phyloP scores from a whole-genome alignment of 23 tunicate species.

The Ciona savignyi region DNA sequence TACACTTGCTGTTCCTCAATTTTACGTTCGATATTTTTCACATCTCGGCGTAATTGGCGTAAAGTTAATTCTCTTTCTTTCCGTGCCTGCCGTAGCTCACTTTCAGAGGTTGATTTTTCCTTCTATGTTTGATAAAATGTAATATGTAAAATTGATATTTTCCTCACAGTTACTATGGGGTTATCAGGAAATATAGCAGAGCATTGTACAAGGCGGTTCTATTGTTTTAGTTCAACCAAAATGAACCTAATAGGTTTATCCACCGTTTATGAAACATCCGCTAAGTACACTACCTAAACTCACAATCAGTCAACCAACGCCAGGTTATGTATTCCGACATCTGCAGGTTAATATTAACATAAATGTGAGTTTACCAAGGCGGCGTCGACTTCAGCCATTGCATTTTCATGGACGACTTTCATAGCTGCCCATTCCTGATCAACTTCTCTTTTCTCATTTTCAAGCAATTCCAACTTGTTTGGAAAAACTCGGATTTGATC shows the following conservation, averaged over 20 bases:
- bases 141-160: too few species aligned
- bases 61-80: slow-evolving; percentile 8
- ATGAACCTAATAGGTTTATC: too few species aligned
- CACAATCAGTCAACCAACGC: too few species aligned
- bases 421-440: slow-evolving; percentile 7
- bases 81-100: slow-evolving; percentile 9
- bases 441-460: slow-evolving; percentile 8
- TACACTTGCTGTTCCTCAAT: slow-evolving; percentile 8
- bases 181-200: too few species aligned
- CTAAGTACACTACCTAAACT: too few species aligned
- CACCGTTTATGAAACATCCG: too few species aligned
- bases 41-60: slow-evolving; percentile 10
- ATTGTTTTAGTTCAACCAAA: too few species aligned
- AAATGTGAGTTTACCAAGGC: slow-evolving; percentile 20
- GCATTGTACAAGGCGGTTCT: too few species aligned
- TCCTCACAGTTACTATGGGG: too few species aligned
- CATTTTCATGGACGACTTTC: slow-evolving; percentile 10
- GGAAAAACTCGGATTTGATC: slow-evolving; percentile 21
- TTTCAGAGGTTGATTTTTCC: slow-evolving; percentile 8
- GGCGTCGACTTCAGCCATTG: slow-evolving; percentile 14
- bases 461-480: slow-evolving; percentile 15
- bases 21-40: not conserved
- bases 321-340: too few species aligned
- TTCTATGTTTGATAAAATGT: too few species aligned
- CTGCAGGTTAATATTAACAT: too few species aligned